Base-by-base conservation (phyloP, 2,113 vertebrate species). In the Syngnathus floridae region DNA sequence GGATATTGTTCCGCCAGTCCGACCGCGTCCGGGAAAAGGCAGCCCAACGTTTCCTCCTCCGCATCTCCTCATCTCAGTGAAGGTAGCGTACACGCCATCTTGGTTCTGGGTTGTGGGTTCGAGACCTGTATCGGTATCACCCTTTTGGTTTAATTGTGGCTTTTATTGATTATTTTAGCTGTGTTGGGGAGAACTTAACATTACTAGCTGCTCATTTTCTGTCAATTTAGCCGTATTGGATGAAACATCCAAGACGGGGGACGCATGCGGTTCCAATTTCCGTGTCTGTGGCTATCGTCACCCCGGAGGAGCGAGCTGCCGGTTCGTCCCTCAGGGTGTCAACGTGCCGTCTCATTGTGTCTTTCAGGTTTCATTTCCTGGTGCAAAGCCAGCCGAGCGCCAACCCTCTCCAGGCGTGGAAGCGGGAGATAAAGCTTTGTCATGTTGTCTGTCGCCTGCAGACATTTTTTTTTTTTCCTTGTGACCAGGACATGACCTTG, bases 401-500 rank as follows among this genome's bases (percentile, higher is more conserved):
- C 71, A 45, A 76, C 75, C 68, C 77, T 62, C 71, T 51, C 68
- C 64, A 57, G 38, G 64, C 73, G 82, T 90, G 87, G 54, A 78
- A 64, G 72, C 76, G 78, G 65, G 69, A 86, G 88, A 90, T 90
- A 90, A 85, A 89, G 89, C 84, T 76, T 88, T 89, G 81, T 88
- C 78, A 71, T 89, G 90, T 90, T 89, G 88, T 89, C 89, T 88
- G 81, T 81, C 76, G 72, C 80, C 71, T 82, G 59, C 60, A 83
- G 83, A 82, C 84, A 82, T 90, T 90, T 40, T 38, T 58, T 38
- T 58, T 38, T 59, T 61, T 58, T 88, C 82, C 86, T 86, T 87
- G 83, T 87, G 86, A 87, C 88, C 89, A 79, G 77, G 76, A 80
- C 78, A 82, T 88, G 88, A 90, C 88, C 86, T 88, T 89, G 84